These are phyloP conservation scores for Latheticus oryzae DNA, from an alignment of 2,888 invertebrate genomes.

Conservation along the genomic window DNA sequence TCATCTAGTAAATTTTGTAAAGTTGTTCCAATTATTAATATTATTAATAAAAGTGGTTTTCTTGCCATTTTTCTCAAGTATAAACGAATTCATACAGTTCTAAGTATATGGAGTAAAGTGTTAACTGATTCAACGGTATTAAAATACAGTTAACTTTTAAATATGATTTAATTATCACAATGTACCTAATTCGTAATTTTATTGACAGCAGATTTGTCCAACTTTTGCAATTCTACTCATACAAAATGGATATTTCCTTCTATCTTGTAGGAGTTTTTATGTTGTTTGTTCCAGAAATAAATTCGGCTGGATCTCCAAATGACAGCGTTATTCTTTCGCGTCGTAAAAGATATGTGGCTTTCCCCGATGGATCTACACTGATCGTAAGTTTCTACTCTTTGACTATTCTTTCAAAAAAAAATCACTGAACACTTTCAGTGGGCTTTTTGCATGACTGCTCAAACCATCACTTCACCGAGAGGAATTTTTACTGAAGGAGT, in stretches of 20 bases:
- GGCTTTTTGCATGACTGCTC: conserved; percentile 70
- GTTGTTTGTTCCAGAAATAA: conserved; percentile 39
- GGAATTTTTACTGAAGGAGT: conserved; percentile 75
- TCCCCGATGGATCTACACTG: conserved; percentile 78
- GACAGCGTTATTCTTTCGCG: conserved; percentile 67
- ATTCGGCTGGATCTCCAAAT: conserved; percentile 33
- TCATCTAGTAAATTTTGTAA: conserved; percentile 50
- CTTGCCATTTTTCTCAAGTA: conserved; percentile 20
- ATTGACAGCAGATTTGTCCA: conserved; percentile 23
- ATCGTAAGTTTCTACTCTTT: conserved; percentile 68
- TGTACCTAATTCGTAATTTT: conserved; percentile 34
- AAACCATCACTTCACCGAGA: conserved; percentile 67
- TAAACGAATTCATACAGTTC: no score
- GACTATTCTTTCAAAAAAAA: no score
- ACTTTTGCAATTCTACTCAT: conserved; percentile 16
- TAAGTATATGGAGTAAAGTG: conserved; percentile 1
- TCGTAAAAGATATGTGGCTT: conserved; percentile 74
- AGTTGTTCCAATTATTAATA: no score
- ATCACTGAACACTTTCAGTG: conserved; percentile 68
- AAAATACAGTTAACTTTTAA: conserved; percentile 20
- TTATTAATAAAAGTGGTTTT: conserved; percentile 31
- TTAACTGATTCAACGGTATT: conserved; percentile 46
- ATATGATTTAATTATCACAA: conserved; percentile 34
- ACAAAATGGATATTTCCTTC: conserved; percentile 34
- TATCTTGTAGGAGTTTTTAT: conserved; percentile 39